These are phyloP conservation scores for Chelidonichthys spinosus DNA, from an alignment of 2,797 vertebrate genomes.

Conservation along the genomic window DNA sequence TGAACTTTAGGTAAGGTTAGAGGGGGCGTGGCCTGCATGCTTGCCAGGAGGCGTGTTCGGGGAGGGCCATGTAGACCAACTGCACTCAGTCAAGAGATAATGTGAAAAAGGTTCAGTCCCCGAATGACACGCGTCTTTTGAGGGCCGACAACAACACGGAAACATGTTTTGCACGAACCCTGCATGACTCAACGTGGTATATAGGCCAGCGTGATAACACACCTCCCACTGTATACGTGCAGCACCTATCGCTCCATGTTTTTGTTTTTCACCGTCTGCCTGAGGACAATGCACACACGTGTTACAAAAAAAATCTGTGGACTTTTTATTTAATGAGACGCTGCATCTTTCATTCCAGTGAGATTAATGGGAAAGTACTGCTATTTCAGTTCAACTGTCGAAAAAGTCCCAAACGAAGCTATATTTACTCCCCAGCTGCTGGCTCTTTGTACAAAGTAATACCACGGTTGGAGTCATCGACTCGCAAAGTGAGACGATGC, in stretches of 20 bases:
- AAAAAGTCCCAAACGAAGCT: slow-evolving; percentile 36
- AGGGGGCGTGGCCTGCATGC: slow-evolving; percentile 46
- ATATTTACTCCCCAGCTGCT: slow-evolving; percentile 54
- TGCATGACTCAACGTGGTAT: slow-evolving; percentile 3
- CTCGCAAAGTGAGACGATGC: slow-evolving; percentile 56
- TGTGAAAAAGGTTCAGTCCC: slow-evolving; percentile 52
- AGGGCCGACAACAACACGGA: slow-evolving; percentile 50
- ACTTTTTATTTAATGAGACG: not conserved
- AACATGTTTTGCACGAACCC: slow-evolving; percentile 58
- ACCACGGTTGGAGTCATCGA: slow-evolving; percentile 54
- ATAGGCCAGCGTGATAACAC: slow-evolving; percentile 25
- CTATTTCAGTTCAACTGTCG: slow-evolving; percentile 26
- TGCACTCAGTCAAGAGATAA: slow-evolving; percentile 49
- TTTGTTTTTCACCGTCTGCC: slow-evolving; percentile 11
- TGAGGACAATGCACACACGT: not conserved
- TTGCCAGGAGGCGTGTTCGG: slow-evolving; percentile 16
- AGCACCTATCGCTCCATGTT: not conserved
- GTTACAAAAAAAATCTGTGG: not conserved
- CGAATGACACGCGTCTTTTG: slow-evolving; percentile 25
- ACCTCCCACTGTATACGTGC: slow-evolving; percentile 23
- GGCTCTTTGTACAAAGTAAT: slow-evolving; percentile 61
- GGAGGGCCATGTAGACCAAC: slow-evolving; percentile 7
- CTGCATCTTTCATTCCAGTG: slow-evolving; percentile 28
- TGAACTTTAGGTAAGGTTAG: slow-evolving; percentile 48
- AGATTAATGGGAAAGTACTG: slow-evolving; percentile 29